Evolutionary conservation across 2,888 invertebrate species (phyloP).

Genomic region (Phasia obesa): DNA sequence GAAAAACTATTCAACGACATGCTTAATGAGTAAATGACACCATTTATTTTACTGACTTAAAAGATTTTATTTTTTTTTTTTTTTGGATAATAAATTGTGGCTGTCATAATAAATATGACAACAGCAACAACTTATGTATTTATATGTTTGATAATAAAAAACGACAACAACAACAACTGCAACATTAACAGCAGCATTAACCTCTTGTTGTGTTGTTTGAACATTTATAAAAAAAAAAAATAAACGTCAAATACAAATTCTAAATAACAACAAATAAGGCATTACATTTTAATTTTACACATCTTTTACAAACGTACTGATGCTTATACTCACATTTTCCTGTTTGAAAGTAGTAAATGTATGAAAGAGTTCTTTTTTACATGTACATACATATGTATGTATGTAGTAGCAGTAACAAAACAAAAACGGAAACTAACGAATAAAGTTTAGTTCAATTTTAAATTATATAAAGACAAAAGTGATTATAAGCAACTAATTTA

Average conservation of each 20-base stretch:
- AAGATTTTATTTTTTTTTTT: slow-evolving; percentile 8
- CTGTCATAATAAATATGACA: slow-evolving; percentile 55
- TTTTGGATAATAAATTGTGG: slow-evolving; percentile 50
- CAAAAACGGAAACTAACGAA: too few species aligned
- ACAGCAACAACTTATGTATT: slow-evolving; percentile 38
- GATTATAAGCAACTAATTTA: too few species aligned
- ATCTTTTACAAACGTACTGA: neutral
- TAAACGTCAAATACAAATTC: neutral
- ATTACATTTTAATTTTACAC: slow-evolving; percentile 54
- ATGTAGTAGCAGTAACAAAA: too few species aligned
- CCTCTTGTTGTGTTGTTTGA: slow-evolving; percentile 5
- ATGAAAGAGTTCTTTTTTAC: too few species aligned
- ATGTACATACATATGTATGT: too few species aligned
- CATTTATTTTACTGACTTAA: slow-evolving; percentile 53
- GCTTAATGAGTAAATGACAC: slow-evolving; percentile 38
- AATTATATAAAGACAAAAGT: too few species aligned
- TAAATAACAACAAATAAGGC: slow-evolving; percentile 52
- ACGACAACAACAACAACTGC: slow-evolving; percentile 8
- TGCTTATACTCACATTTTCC: neutral
- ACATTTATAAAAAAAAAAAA: slow-evolving; percentile 5
- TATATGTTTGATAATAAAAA: slow-evolving; percentile 49
- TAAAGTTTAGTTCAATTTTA: too few species aligned
- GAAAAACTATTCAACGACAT: slow-evolving; percentile 25
- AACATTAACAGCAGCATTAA: slow-evolving; percentile 32
- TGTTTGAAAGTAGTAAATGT: too few species aligned